Conservation (phyloP, 2,113 vertebrate genomes). For the Cynopterus brachyotis region DNA sequence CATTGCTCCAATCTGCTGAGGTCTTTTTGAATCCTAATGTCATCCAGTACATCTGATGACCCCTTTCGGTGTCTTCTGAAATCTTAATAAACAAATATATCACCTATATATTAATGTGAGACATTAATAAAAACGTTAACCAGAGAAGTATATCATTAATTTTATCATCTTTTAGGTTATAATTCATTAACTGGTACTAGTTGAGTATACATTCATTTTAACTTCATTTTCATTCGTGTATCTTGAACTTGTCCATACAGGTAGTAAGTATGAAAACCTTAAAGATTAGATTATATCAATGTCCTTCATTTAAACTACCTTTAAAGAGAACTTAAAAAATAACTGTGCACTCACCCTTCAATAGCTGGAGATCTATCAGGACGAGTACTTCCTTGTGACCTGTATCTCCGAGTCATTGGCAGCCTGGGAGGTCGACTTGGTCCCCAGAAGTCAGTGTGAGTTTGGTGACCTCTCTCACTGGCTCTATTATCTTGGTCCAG, state of each 20-base stretch:
- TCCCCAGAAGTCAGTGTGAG: slow-evolving; percentile 91
- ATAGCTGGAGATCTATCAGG: slow-evolving; percentile 95
- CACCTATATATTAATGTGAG: not conserved
- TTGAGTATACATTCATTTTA: not conserved
- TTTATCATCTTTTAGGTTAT: slow-evolving; percentile 16
- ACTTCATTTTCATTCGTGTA: not conserved
- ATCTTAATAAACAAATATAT: not conserved
- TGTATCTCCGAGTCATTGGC: slow-evolving; percentile 89
- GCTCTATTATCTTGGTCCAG: slow-evolving; percentile 89
- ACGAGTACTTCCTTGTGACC: slow-evolving; percentile 91
- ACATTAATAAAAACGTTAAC: slow-evolving; percentile 26
- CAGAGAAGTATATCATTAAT: not conserved
- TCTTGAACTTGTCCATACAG: not conserved
- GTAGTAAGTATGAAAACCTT: not conserved
- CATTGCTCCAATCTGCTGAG: not conserved
- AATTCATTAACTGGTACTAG: not conserved
- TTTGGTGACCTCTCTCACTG: slow-evolving; percentile 82
- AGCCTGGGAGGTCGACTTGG: slow-evolving; percentile 90
- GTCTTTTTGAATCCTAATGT: slow-evolving; percentile 20
- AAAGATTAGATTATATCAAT: not conserved
- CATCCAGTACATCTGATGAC: not conserved
- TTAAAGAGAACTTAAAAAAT: not conserved
- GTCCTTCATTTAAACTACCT: not conserved
- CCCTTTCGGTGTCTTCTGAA: not conserved
- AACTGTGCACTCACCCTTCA: slow-evolving; percentile 88